A percentile compares a stretch with the other conserved stretches of the same genome.
These are phyloP conservation scores for Fissipunctia ypsillon DNA, from an alignment of 2,888 invertebrate genomes.

Conservation along the genomic window DNA sequence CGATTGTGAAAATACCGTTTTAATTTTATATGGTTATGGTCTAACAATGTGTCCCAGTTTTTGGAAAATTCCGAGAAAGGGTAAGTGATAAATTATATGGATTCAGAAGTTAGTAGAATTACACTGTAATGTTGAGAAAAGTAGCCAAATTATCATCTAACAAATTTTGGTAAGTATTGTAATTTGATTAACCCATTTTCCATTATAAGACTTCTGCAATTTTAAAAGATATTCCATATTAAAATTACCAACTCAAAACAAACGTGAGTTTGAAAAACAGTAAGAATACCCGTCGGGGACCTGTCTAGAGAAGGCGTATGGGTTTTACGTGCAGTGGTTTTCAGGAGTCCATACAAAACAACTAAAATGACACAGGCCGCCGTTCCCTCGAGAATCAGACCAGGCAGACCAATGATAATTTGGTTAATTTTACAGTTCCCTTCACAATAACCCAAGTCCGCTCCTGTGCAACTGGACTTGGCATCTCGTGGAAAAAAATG, in stretches of 20 bases:
- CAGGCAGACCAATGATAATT: background rate
- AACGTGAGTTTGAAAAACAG: background rate
- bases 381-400: background rate
- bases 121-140: background rate
- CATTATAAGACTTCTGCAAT: background rate
- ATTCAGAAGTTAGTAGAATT: constrained; percentile 20
- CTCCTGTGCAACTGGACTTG: constrained; percentile 63
- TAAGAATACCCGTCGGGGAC: no score
- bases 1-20: no score
- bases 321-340: background rate
- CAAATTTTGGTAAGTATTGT: background rate
- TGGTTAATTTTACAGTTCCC: background rate
- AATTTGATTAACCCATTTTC: constrained; percentile 6
- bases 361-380: background rate
- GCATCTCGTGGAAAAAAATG: constrained; percentile 62
- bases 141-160: background rate
- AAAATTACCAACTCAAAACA: background rate
- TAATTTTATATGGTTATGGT: background rate
- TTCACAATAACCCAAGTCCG: constrained; percentile 26
- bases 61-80: background rate
- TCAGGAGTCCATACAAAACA: no score
- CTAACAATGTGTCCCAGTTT: background rate
- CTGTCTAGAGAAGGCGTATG: background rate
- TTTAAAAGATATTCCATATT: background rate
- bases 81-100: constrained; percentile 1